Evolutionary conservation across 2,113 vertebrate genomes (phyloP).

Genomic region (Theristicus caerulescens): DNA sequence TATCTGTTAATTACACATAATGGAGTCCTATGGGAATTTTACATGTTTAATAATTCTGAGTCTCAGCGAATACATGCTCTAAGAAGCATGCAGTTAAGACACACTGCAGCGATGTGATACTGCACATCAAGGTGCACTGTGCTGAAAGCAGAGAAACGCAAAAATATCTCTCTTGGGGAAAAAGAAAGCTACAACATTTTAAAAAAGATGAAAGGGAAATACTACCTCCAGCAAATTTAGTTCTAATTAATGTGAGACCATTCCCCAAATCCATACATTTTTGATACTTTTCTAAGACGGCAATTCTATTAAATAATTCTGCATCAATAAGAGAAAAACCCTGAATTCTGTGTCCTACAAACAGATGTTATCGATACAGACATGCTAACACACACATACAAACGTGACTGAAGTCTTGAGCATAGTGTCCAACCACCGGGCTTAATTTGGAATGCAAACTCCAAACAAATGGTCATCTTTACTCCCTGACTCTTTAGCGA

Average conservation of each 20-base stretch:
- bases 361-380: neutral
- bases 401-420: neutral
- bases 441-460: neutral
- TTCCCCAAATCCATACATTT: neutral
- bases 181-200: neutral
- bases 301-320: neutral
- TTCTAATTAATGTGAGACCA: neutral
- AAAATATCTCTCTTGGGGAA: neutral
- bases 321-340: neutral
- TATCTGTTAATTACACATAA: conserved; percentile 83
- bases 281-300: neutral
- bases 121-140: conserved; percentile 29
- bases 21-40: conserved; percentile 76
- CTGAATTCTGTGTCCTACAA: neutral
- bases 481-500: neutral
- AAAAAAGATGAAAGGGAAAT: neutral
- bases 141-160: neutral
- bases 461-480: neutral
- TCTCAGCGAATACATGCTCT: conserved; percentile 64
- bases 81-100: conserved; percentile 64
- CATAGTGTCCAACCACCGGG: neutral
- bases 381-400: neutral
- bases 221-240: neutral
- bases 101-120: conserved; percentile 71
- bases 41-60: conserved; percentile 76